phyloP scores from a whole-genome alignment of 2,113 vertebrate genomes.

The Myotis lucifugus region DNA sequence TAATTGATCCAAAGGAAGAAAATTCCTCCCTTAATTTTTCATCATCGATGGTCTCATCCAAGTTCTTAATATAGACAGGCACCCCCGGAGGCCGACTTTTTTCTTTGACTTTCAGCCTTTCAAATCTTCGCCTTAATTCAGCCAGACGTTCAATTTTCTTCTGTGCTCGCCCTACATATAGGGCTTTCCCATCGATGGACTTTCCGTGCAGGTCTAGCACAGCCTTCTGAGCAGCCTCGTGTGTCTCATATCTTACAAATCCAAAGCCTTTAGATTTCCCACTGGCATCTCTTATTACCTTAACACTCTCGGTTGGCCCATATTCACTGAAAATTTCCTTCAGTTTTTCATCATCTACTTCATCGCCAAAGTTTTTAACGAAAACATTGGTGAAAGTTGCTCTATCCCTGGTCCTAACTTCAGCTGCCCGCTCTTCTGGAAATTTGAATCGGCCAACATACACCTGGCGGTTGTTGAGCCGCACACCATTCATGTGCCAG shows the following conservation, averaged over 20 bases:
- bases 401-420: conserved; percentile 96
- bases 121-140: conserved; percentile 95
- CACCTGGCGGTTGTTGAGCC: conserved; percentile 98
- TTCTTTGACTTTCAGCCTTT: conserved; percentile 95
- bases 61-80: conserved; percentile 97
- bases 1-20: conserved; percentile 96
- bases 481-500: conserved; percentile 99
- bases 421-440: conserved; percentile 95
- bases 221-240: conserved; percentile 97
- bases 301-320: conserved; percentile 96
- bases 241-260: conserved; percentile 97
- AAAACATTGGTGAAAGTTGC: conserved; percentile 97
- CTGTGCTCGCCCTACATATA: conserved; percentile 97
- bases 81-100: conserved; percentile 97
- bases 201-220: conserved; percentile 97
- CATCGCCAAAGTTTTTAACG: conserved; percentile 98
- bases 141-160: conserved; percentile 97
- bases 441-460: conserved; percentile 99
- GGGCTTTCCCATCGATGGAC: conserved; percentile 92
- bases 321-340: conserved; percentile 96
- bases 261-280: conserved; percentile 99
- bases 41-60: conserved; percentile 97
- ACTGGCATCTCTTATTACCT: conserved; percentile 94
- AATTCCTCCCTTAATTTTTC: conserved; percentile 98
- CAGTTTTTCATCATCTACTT: conserved; percentile 93